Percentiles rank a stretch among this genome's conserved stretches.
Conservation (phyloP, 2,888 invertebrate species). For the Parnassius smintheus region DNA sequence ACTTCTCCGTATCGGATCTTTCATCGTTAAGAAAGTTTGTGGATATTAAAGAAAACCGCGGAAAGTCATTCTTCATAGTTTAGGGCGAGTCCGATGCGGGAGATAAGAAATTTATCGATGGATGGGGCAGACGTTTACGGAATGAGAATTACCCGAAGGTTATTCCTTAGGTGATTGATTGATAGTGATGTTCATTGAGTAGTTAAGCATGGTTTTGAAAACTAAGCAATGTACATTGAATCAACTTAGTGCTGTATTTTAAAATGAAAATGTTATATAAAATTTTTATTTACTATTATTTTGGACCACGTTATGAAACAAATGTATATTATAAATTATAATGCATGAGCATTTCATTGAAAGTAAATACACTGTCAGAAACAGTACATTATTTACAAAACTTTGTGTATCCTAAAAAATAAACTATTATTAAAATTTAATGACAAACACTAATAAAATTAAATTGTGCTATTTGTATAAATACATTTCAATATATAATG, state of each 20-base stretch:
- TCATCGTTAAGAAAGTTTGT: conserved; percentile 41
- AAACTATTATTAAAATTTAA: too few relatives aligned
- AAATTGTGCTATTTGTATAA: too few relatives aligned
- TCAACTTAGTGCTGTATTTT: neutral
- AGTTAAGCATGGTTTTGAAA: conserved; percentile 9
- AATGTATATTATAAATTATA: too few relatives aligned
- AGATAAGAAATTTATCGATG: conserved; percentile 70
- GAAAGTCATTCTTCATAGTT: conserved; percentile 57
- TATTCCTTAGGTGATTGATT: conserved; percentile 66
- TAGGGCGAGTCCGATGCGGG: conserved; percentile 55
- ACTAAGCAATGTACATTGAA: conserved; percentile 8
- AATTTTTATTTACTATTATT: too few relatives aligned
- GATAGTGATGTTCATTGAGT: conserved; percentile 39
- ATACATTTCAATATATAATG: too few relatives aligned
- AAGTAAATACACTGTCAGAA: too few relatives aligned
- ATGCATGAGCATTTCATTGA: too few relatives aligned
- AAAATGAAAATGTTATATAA: too few relatives aligned
- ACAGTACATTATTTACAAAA: too few relatives aligned
- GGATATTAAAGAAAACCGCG: conserved; percentile 18
- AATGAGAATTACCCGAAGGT: conserved; percentile 62
- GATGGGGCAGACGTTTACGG: conserved; percentile 65
- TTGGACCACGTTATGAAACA: too few relatives aligned
- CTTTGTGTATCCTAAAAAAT: too few relatives aligned
- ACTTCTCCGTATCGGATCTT: conserved; percentile 45
- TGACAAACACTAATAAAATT: too few relatives aligned